phyloP scores from a whole-genome alignment of 2,113 vertebrate species.

The Atherinomorus stipes region DNA sequence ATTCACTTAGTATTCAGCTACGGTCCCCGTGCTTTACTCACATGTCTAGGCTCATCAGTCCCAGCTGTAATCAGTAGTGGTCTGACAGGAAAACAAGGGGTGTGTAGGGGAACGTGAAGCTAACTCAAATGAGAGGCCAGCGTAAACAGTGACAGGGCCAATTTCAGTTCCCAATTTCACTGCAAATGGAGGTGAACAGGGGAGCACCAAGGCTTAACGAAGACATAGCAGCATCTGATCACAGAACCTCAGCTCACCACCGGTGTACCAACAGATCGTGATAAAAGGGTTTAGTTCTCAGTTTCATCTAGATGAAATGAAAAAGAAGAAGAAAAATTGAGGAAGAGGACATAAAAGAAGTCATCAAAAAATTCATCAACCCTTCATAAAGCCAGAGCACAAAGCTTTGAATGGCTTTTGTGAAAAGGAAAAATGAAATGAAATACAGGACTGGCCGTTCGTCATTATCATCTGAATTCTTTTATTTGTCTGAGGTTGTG shows the following conservation, averaged over 20 bases:
- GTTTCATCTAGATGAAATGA: constrained; percentile 53
- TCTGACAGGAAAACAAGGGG: constrained; percentile 71
- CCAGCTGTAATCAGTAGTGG: constrained; percentile 70
- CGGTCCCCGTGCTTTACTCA: constrained; percentile 61
- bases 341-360: constrained; percentile 31
- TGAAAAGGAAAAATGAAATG: constrained; percentile 13
- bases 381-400: constrained; percentile 12
- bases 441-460: not conserved
- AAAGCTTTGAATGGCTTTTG: constrained; percentile 22
- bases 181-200: constrained; percentile 76
- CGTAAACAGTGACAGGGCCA: constrained; percentile 77
- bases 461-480: constrained; percentile 8
- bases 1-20: constrained; percentile 64
- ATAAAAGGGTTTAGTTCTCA: constrained; percentile 45
- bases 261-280: constrained; percentile 34
- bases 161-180: constrained; percentile 71
- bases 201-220: constrained; percentile 60
- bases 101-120: constrained; percentile 59
- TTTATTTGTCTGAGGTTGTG: constrained; percentile 24
- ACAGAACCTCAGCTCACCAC: constrained; percentile 30
- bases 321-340: constrained; percentile 21
- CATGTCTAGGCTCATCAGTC: constrained; percentile 74
- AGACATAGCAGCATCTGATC: constrained; percentile 67
- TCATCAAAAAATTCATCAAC: constrained; percentile 53
- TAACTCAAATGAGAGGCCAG: constrained; percentile 69